Percentiles rank a stretch among this genome's conserved stretches.
phyloP scores from a whole-genome alignment of 2,113 vertebrate genomes.

The Tetrax tetrax region DNA sequence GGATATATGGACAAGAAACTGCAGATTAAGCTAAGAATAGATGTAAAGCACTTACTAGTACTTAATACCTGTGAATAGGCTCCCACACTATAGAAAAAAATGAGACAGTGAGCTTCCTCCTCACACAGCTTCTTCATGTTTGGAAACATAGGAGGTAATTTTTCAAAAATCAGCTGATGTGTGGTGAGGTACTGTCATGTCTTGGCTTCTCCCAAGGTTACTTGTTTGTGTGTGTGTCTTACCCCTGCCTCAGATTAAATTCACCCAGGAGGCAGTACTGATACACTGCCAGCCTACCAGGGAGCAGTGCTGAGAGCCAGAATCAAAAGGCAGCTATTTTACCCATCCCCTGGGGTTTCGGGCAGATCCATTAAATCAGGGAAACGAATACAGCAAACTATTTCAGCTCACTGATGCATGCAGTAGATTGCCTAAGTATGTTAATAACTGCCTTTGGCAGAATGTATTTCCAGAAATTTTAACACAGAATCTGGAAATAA shows the following conservation, averaged over 20 bases:
- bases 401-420: not conserved
- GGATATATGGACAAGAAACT: not conserved
- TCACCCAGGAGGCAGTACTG: not conserved
- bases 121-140: not conserved
- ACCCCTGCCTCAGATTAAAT: not conserved
- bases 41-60: not conserved
- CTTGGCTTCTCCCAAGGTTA: not conserved
- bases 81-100: not conserved
- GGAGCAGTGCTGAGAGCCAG: not conserved
- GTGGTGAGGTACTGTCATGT: accelerated
- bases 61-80: not conserved
- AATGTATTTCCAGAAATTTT: conserved; percentile 33
- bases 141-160: not conserved
- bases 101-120: not conserved
- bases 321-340: not conserved
- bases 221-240: not conserved
- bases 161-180: not conserved
- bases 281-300: not conserved
- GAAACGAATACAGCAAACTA: not conserved
- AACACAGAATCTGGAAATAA: not conserved
- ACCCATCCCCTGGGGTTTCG: not conserved
- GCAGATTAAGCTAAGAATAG: not conserved
- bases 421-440: not conserved
- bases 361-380: not conserved
- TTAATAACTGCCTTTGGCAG: conserved; percentile 45